phyloP scores from a whole-genome alignment of 2,888 invertebrate genomes.

The Pachliopta kotzebuea region DNA sequence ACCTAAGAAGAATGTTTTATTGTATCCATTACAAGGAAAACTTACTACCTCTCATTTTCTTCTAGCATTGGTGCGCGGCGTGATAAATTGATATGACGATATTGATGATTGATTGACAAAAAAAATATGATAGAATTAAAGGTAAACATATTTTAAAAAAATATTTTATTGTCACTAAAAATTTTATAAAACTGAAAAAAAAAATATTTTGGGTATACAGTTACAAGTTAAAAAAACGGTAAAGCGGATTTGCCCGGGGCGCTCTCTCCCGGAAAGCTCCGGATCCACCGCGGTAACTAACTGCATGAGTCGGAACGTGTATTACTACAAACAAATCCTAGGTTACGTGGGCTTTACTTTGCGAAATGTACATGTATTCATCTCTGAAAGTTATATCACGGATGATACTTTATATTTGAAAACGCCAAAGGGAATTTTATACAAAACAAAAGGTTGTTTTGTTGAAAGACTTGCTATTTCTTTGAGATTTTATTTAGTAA shows the following conservation, averaged over 20 bases:
- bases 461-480: not conserved
- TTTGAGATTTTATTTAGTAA: not conserved
- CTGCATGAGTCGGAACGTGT: slow-evolving; percentile 63
- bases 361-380: slow-evolving; percentile 32
- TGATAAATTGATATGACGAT: too few relatives aligned
- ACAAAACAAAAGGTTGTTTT: not conserved
- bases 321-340: slow-evolving; percentile 59
- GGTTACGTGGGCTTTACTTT: slow-evolving; percentile 51
- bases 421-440: not conserved
- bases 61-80: too few relatives aligned
- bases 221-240: slow-evolving; percentile 16
- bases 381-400: slow-evolving; percentile 24
- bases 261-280: slow-evolving; percentile 51
- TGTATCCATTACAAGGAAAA: too few relatives aligned
- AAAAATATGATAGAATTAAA: too few relatives aligned
- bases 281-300: slow-evolving; percentile 62
- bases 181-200: too few relatives aligned
- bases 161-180: too few relatives aligned
- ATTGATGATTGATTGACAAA: too few relatives aligned
- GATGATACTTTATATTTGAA: slow-evolving; percentile 23
- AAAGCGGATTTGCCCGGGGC: slow-evolving; percentile 55
- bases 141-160: too few relatives aligned
- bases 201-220: too few relatives aligned
- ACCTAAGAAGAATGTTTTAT: too few relatives aligned
- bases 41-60: too few relatives aligned